A percentile compares a stretch with the other conserved stretches of the same genome.
phyloP scores from a whole-genome alignment of 2,888 invertebrate genomes.

The Archips crataeganus region DNA sequence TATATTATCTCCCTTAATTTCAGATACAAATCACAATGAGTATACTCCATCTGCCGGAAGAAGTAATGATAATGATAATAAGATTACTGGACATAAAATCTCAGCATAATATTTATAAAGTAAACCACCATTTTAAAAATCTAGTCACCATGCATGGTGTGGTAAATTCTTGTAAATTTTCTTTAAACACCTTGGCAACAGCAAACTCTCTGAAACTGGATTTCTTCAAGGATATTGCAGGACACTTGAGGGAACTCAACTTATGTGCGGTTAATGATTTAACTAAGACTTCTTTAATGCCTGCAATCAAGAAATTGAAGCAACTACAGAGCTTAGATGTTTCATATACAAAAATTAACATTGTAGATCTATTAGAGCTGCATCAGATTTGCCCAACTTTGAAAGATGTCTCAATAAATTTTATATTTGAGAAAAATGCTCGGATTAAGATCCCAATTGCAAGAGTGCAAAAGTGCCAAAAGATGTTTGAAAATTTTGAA shows the following conservation, averaged over 20 bases:
- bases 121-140: constrained; percentile 25
- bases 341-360: constrained; percentile 34
- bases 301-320: constrained; percentile 36
- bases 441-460: background rate
- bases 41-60: constrained; percentile 36
- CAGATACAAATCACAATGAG: constrained; percentile 18
- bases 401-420: constrained; percentile 33
- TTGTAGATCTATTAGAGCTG: constrained; percentile 28
- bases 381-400: constrained; percentile 30
- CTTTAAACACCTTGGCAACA: constrained; percentile 31
- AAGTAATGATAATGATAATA: constrained; percentile 34
- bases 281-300: constrained; percentile 29
- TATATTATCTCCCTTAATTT: constrained; percentile 4
- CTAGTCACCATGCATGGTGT: constrained; percentile 31
- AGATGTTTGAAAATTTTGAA: constrained; percentile 35
- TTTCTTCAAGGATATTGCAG: constrained; percentile 33
- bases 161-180: constrained; percentile 19
- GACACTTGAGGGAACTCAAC: constrained; percentile 33
- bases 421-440: constrained; percentile 24
- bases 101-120: constrained; percentile 30
- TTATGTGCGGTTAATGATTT: constrained; percentile 31
- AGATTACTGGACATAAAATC: constrained; percentile 32
- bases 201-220: constrained; percentile 26
- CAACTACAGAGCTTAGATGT: constrained; percentile 29
- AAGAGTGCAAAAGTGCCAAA: constrained; percentile 24